Base-by-base conservation (phyloP, 1,140 invertebrate species). In the Manduca sexta region DNA sequence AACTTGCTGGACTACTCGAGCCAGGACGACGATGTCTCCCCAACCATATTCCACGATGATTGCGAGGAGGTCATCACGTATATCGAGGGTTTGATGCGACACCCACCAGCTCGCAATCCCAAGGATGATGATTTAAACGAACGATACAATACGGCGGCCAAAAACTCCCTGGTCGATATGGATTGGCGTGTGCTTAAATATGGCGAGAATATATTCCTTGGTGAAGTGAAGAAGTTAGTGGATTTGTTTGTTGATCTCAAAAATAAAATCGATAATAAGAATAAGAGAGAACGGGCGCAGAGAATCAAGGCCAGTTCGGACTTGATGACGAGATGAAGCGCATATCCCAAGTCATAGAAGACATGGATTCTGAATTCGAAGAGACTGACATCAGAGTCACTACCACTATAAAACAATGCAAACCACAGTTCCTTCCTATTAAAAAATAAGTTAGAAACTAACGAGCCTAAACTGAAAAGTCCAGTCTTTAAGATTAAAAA, bases 1-100 rank as follows among this genome's bases (percentile, higher is more conserved):
- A 91, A 91, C 64, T 77, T 87, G 13, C 48, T 87, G 26, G 86
- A 87, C 61, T 86, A 87, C 60, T 86, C 84, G 13, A 86, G 84
- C 45, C 86, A 87, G 46, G 86, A 87, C 17, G 86, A 87, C 39
- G 82, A 86, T 48, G 69, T 86, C 4, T 85, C 81, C 1, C 79
- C 81, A 0, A 71, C 75, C 8, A 71, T 85, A 54, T 85, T 85
- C 49, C 69, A 84, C 33, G 79, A 85, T 43, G 76, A 77, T 49
- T 83, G 79, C 26, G 81, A 85, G 44, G 79, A 85, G 55, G 53
- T 80, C 14, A 73, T 80, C 29, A 54, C 75, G 1, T 82, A 82
- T 47, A 82, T 85, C 13, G 81, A 83, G 50, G 68, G 56, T 38
- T 42, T 68, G n/a, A 74, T 83, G 74, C 47, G 48, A 10, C 45